Base-by-base conservation (phyloP, 2,888 invertebrate genomes). In the Busseola fusca region DNA sequence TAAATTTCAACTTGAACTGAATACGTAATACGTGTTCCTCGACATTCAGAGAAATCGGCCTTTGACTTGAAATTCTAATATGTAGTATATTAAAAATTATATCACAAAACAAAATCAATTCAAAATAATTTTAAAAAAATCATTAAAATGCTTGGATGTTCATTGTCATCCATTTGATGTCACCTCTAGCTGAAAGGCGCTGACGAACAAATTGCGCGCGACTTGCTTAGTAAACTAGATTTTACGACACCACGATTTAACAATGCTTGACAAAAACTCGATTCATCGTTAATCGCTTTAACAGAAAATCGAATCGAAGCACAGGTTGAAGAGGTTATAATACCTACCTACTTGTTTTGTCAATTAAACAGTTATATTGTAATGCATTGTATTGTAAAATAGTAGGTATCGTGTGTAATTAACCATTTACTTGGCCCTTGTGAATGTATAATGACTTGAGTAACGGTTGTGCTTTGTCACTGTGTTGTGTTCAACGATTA, bases 361-460 rank as follows among this genome's bases (percentile, higher is more conserved):
- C 58, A 56, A 52, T 68, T 40, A 40, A 64, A 62, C 68, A 54
- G 64, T 67, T 54, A 27, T 48, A 72, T 64, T 65, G 18, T 58
- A 78, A 74, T 80, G 21, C 27, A 63, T 37, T 42, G 68, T 48
- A 69, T 76, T 69, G 16, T 57, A 45, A 60, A 62, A 48, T 54
- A 5, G 72, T 72, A 72, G 72, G 72, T 69, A 72, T 40, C 18
- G 76, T 25, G 34, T 60, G 50, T 67, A 76, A 80, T 80, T 76
- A 76, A 45, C 63, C 59, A 66, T 73, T 69, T 69, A 74, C 69
- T 76, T 65, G 64, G 58, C 64, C 57, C 64, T 74, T 59, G 45
- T 81, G 81, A 77, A 85, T 82, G 76, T 76, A 71, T 78, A 84
- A 85, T 85, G 74, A 72, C 48, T 64, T 83, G 70, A 78, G 78